Percentiles rank a stretch among this genome's conserved stretches.
Conservation (phyloP, 2,113 vertebrate genomes). For the Bubo scandiacus region DNA sequence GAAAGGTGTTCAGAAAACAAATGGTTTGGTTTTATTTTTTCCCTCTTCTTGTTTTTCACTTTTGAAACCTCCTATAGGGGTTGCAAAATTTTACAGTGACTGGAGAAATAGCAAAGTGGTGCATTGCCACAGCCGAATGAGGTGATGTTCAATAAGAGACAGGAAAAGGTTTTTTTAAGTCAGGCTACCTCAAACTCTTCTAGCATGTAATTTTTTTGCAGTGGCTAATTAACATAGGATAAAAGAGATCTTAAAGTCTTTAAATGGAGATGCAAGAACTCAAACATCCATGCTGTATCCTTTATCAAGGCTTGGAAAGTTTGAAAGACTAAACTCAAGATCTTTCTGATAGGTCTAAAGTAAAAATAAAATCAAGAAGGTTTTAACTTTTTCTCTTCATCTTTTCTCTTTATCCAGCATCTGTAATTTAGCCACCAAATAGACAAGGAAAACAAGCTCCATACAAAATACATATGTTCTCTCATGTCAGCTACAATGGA, state of each 20-base stretch:
- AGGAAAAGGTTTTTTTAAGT: background rate
- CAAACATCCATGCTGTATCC: background rate
- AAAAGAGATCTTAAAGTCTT: background rate
- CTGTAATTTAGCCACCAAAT: background rate
- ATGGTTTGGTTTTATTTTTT: background rate
- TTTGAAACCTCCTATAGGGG: background rate
- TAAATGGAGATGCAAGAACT: background rate
- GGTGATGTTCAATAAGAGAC: background rate
- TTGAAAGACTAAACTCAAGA: background rate
- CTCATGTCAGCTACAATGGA: background rate
- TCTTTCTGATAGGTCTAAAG: background rate
- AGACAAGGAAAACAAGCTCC: background rate
- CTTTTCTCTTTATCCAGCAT: background rate
- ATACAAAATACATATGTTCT: background rate
- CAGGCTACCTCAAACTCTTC: background rate
- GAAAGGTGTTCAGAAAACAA: background rate
- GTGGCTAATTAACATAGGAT: background rate
- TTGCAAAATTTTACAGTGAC: background rate
- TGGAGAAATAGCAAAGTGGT: background rate
- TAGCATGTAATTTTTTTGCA: background rate
- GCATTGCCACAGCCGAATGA: background rate
- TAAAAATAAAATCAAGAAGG: background rate
- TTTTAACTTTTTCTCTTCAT: background rate
- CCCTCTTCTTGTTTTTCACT: background rate
- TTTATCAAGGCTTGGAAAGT: background rate